Evolutionary conservation across 2,888 invertebrate species (phyloP).

Genomic region (Bombyx huttoni): DNA sequence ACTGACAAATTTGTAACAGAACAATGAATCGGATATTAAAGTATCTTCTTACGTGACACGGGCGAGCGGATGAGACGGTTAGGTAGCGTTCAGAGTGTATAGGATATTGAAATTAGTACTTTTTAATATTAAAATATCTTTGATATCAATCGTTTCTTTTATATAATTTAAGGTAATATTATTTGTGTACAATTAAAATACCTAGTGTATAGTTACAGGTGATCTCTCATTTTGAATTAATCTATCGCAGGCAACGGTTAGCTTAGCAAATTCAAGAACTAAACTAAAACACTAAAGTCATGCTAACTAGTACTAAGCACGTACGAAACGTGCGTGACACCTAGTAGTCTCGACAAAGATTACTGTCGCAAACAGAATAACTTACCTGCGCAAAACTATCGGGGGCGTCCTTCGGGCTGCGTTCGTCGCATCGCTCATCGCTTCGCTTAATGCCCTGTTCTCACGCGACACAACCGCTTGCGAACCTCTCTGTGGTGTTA

Average conservation of each 20-base stretch:
- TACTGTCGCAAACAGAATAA: constrained; percentile 29
- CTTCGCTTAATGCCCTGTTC: constrained; percentile 31
- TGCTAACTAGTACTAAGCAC: constrained; percentile 21
- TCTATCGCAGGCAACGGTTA: not conserved
- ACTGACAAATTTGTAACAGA: constrained; percentile 73
- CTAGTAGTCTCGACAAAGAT: constrained; percentile 42
- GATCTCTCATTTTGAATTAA: not conserved
- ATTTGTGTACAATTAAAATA: no score
- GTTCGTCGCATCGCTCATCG: constrained; percentile 32
- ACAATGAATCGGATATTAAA: constrained; percentile 71
- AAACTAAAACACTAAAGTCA: constrained; percentile 2
- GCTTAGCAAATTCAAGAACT: constrained; percentile 9
- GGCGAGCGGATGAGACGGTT: constrained; percentile 54
- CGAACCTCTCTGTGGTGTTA: constrained; percentile 56
- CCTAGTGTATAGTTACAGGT: not conserved
- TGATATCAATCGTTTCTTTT: no score
- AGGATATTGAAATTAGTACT: constrained; percentile 7
- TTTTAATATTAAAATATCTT: no score
- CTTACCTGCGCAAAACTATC: constrained; percentile 35
- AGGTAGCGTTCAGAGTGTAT: constrained; percentile 30
- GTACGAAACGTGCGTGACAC: constrained; percentile 44
- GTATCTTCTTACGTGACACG: constrained; percentile 68
- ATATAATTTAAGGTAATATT: no score
- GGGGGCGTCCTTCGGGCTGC: constrained; percentile 27
- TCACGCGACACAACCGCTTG: constrained; percentile 36